Conservation (phyloP, 35 echinoderm and acorn worm genomes). For the Apostichopus japonicus region DNA sequence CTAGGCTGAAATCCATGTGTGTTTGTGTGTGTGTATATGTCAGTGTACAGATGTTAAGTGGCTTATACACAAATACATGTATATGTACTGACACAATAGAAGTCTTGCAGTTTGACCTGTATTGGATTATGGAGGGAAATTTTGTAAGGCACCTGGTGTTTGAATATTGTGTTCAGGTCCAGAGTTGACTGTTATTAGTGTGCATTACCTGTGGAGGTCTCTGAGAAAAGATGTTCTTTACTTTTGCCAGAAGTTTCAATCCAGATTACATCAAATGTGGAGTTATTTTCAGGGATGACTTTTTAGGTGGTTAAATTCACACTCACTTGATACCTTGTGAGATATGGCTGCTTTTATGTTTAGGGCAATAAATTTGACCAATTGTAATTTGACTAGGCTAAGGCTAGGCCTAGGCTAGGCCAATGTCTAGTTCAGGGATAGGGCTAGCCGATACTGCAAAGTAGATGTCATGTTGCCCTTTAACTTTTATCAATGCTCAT, state of each 20-base stretch:
- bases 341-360: no score
- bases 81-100: not conserved
- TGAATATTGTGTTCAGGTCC: no score
- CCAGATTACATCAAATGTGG: slow-evolving; percentile 4
- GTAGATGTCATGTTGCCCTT: no score
- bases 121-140: slow-evolving; percentile 19
- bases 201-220: no score
- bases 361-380: no score
- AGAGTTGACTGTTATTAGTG: no score
- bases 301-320: not conserved
- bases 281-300: not conserved
- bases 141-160: not conserved
- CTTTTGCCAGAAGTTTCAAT: not conserved
- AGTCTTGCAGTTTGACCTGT: not conserved
- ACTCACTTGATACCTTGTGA: no score
- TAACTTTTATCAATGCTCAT: no score
- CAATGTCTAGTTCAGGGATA: no score
- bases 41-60: not conserved
- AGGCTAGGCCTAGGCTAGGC: no score
- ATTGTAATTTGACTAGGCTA: no score
- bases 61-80: not conserved
- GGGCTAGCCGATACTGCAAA: no score
- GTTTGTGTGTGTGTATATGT: not conserved
- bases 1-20: not conserved
- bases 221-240: not conserved